Evolutionary conservation across 2,888 invertebrate species (phyloP), one percentile per base, ranked within the genome.

Genomic region (Lucinisca nassula): DNA sequence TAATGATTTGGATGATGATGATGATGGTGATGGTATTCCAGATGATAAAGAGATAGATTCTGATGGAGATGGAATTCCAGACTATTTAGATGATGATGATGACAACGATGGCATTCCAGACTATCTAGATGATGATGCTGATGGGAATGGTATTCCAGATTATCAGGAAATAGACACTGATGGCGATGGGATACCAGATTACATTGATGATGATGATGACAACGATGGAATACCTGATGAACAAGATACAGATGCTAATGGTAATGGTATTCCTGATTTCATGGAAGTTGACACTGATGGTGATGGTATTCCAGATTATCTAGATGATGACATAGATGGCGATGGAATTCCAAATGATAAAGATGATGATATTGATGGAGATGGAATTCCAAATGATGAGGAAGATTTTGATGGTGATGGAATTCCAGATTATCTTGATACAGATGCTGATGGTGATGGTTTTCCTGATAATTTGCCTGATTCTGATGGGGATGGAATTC

Each of bases 401-500:
- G 92, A 94, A 35, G 82, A 91, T 40, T 92, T 90, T 61, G 94
- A 95, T 72, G 92, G 93, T 35, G 94, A 95, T 82, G 95, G 95
- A 0, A 94, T 95, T 80, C 94, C 90, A n/a, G 93, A 95, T 83
- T 73, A 85, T 70, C 40, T 70, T 12, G 92, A 94, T 12, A 79
- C 91, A 17, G 95, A 95, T 85, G 89, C 85, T n/a, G 95, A 95
- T 84, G 90, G 91, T 72, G 95, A 95, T 84, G 95, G 95, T n/a
- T 93, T 94, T 49, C 94, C 94, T 24, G 40, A 91, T 92, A 32
- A 93, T 92, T 1, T 91, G 88, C 93, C 94, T 21, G 90, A 93
- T 32, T n/a, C n/a, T n/a, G 95, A 95, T 84, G 95, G 94, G 17
- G 96, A 96, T 89, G 95, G 95, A 14, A 94, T 95, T 72, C 95